Evolutionary conservation across 2,113 vertebrate species (phyloP).

Genomic region (Festucalex cinctus): DNA sequence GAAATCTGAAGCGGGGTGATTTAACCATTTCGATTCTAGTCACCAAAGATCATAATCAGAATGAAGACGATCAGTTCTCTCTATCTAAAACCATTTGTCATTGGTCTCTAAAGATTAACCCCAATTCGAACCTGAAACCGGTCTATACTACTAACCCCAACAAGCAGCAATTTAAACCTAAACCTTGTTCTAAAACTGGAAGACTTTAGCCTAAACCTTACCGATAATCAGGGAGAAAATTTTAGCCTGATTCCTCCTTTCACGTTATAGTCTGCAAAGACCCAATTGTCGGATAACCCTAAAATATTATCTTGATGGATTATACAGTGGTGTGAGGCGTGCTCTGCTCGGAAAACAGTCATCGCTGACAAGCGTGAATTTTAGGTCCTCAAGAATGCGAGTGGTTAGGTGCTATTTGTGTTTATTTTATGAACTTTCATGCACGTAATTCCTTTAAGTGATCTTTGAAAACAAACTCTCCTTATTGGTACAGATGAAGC

Average conservation of each 20-base stretch:
- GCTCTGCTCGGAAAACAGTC: neutral
- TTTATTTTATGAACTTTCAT: neutral
- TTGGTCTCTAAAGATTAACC: neutral
- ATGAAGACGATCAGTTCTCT: no score
- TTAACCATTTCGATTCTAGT: no score
- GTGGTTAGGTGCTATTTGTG: neutral
- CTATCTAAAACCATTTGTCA: neutral
- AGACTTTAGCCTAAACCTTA: neutral
- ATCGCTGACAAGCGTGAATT: neutral
- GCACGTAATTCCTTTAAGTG: neutral
- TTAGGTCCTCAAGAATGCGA: neutral
- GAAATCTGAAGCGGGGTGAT: neutral
- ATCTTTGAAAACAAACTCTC: conserved; percentile 1
- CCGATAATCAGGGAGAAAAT: neutral
- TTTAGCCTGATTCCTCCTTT: neutral
- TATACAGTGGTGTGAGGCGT: neutral
- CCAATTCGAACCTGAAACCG: neutral
- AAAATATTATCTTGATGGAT: neutral
- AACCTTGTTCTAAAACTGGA: no score
- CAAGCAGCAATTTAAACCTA: neutral
- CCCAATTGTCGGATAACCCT: neutral
- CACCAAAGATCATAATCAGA: no score
- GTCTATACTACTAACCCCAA: neutral
- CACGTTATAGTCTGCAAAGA: neutral
- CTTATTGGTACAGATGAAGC: neutral